Percentiles rank a stretch among this genome's conserved stretches.
Conservation (phyloP, 2,113 vertebrate genomes). For the Antidorcas marsupialis region DNA sequence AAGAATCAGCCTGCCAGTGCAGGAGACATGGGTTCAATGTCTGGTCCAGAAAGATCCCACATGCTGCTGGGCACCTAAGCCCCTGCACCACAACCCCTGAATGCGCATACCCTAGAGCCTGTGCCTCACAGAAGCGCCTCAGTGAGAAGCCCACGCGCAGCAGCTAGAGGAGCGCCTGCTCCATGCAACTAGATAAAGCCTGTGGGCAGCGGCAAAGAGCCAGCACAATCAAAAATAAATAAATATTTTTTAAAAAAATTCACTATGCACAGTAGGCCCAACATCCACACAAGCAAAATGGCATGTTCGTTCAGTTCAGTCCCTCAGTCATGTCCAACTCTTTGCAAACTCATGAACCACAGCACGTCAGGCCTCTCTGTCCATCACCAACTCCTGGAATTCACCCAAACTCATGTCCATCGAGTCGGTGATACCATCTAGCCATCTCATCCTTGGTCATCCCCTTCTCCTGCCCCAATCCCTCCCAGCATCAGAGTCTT, state of each 20-base stretch:
- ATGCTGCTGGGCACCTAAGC: neutral
- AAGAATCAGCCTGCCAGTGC: neutral
- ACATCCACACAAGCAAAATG: neutral
- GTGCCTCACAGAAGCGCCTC: neutral
- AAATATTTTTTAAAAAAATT: rapidly evolving
- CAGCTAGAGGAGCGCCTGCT: neutral
- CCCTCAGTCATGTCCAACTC: no score
- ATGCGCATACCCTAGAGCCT: rapidly evolving
- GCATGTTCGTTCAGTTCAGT: neutral
- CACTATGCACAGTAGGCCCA: neutral
- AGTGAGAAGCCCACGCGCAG: neutral
- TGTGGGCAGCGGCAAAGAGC: neutral
- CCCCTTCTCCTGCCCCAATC: no score
- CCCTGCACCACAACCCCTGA: neutral
- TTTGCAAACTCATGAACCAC: no score
- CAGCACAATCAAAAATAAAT: neutral
- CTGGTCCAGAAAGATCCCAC: neutral
- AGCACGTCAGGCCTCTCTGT: no score
- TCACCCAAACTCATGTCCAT: no score
- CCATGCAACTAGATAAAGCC: neutral
- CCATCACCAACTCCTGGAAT: no score
- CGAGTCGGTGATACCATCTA: rapidly evolving
- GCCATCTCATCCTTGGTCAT: no score
- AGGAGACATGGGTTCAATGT: neutral
- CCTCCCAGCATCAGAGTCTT: no score